A percentile compares a stretch with the other conserved stretches of the same genome.
Conservation (phyloP, 2,113 vertebrate genomes). For the Peromyscus polionotus region DNA sequence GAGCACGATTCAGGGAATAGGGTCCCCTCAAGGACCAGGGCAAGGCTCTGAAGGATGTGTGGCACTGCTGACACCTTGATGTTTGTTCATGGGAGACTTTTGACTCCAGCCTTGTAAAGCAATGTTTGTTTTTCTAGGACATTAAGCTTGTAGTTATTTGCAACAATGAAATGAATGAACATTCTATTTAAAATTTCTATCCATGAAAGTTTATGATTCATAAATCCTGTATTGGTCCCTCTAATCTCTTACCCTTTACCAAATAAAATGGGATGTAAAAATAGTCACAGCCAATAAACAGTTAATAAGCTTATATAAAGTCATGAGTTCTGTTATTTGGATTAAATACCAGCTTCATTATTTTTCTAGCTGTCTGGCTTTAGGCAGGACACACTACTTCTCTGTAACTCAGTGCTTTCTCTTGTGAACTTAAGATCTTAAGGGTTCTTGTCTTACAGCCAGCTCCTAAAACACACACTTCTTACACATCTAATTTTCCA, state of each 20-base stretch:
- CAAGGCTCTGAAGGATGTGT: not conserved
- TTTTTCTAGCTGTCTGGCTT: not conserved
- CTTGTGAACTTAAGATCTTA: constrained; percentile 11
- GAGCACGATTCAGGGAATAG: not conserved
- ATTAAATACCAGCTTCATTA: not conserved
- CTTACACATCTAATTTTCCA: not conserved
- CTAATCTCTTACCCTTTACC: not conserved
- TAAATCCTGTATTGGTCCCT: not conserved
- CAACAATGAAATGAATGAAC: not conserved
- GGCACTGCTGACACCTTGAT: not conserved
- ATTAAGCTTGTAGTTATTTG: not conserved
- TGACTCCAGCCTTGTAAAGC: not conserved
- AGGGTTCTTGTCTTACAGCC: not conserved
- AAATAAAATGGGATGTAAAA: not conserved
- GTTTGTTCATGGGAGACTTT: not conserved
- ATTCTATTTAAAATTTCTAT: not conserved
- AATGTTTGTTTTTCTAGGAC: not conserved
- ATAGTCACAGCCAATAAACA: not conserved
- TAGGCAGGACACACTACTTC: not conserved
- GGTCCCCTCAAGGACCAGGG: not conserved
- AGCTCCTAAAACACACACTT: not conserved
- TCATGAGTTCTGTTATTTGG: not conserved
- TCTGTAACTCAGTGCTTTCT: constrained; percentile 12
- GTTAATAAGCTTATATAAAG: not conserved
- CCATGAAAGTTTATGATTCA: constrained; percentile 19